A percentile compares a stretch with the other conserved stretches of the same genome.
These are phyloP conservation scores for Diarsia mendica DNA, from an alignment of 2,888 invertebrate species.

Conservation along the genomic window DNA sequence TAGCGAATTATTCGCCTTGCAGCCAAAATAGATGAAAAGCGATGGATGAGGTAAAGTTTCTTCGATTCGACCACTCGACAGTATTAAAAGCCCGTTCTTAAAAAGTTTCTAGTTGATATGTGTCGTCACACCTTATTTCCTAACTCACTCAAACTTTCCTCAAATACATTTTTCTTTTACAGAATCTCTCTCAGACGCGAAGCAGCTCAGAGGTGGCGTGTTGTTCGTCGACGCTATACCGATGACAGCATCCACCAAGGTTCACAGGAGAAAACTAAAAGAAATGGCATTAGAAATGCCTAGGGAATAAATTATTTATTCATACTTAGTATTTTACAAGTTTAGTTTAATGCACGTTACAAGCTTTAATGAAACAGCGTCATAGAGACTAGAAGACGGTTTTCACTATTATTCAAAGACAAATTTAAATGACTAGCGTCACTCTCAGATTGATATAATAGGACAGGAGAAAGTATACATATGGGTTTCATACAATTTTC, in stretches of 20 bases:
- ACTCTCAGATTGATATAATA: too few relatives aligned
- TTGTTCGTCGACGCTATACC: constrained; percentile 77
- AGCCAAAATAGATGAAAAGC: too few relatives aligned
- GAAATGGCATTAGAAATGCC: constrained; percentile 63
- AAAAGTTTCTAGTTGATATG: not conserved
- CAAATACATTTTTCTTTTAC: constrained; percentile 39
- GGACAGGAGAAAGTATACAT: too few relatives aligned
- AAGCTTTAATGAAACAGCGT: not conserved
- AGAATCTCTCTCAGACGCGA: constrained; percentile 77
- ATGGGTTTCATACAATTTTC: too few relatives aligned
- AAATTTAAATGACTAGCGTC: too few relatives aligned
- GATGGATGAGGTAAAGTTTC: too few relatives aligned
- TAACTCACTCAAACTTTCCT: not conserved
- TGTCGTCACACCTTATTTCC: not conserved
- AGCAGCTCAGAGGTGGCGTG: constrained; percentile 80
- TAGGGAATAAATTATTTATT: constrained; percentile 34
- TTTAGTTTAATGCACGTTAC: constrained; percentile 15
- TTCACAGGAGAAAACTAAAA: constrained; percentile 72
- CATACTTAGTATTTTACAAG: too few relatives aligned
- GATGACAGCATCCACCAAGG: constrained; percentile 75
- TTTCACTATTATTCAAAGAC: too few relatives aligned
- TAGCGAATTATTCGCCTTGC: too few relatives aligned
- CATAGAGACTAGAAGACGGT: too few relatives aligned
- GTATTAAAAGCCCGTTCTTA: not conserved
- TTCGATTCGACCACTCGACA: too few relatives aligned